These are phyloP conservation scores for Passer montanus DNA, from an alignment of 2,113 vertebrate genomes.

Conservation along the genomic window DNA sequence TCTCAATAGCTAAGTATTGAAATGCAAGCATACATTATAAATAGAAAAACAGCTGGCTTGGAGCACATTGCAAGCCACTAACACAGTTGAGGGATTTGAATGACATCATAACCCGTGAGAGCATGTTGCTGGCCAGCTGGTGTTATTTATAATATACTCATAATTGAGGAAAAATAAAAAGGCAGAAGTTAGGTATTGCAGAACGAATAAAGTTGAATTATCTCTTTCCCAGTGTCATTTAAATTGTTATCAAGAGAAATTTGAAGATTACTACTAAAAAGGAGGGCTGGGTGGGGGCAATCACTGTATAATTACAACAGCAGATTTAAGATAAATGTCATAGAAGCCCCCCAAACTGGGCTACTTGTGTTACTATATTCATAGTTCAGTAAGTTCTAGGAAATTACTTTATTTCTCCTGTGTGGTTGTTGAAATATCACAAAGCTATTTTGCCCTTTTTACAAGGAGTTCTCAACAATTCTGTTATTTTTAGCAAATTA, in stretches of 20 bases:
- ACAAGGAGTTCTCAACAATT: not conserved
- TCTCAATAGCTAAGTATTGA: constrained; percentile 62
- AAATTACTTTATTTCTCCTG: constrained; percentile 39
- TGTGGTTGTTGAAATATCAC: not conserved
- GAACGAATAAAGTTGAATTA: constrained; percentile 10
- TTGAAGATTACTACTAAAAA: not conserved
- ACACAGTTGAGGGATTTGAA: constrained; percentile 76
- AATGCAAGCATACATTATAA: constrained; percentile 76
- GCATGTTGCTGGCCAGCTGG: constrained; percentile 76
- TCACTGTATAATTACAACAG: not conserved
- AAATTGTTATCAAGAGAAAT: not conserved
- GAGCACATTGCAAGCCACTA: constrained; percentile 71
- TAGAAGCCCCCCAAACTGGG: not conserved
- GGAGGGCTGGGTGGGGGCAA: not conserved
- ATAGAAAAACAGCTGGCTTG: constrained; percentile 81
- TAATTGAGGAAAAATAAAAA: constrained; percentile 65
- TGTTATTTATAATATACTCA: constrained; percentile 78
- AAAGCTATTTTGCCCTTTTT: constrained; percentile 11
- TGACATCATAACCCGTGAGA: constrained; percentile 81
- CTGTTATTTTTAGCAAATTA: constrained; percentile 6
- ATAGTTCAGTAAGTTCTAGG: constrained; percentile 38
- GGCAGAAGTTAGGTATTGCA: constrained; percentile 52
- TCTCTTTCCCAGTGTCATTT: not conserved
- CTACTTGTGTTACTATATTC: not conserved
- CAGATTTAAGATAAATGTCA: not conserved